Conservation (phyloP, 2,113 vertebrate genomes). For the Arvicanthis niloticus region DNA sequence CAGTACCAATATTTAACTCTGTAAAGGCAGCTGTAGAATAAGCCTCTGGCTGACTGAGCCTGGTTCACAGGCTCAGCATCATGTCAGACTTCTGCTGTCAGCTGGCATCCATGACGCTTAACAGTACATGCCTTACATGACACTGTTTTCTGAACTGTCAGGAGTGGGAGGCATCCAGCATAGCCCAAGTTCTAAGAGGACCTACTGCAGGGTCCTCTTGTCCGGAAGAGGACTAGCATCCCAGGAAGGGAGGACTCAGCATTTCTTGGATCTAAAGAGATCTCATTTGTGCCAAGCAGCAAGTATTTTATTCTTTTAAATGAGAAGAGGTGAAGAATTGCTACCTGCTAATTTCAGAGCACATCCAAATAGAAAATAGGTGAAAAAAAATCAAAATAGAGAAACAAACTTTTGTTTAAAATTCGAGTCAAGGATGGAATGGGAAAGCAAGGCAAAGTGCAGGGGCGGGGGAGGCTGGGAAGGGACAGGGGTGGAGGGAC, state of each 20-base stretch:
- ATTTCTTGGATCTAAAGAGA: rapidly evolving
- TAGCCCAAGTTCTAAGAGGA: rapidly evolving
- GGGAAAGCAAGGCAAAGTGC: neutral
- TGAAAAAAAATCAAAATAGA: neutral
- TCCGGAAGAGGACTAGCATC: neutral
- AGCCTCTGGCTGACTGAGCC: neutral
- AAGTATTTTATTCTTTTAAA: neutral
- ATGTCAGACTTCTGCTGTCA: neutral
- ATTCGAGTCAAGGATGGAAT: neutral
- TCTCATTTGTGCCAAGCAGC: neutral
- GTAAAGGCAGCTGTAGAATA: neutral
- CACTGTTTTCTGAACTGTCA: neutral
- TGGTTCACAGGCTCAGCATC: rapidly evolving
- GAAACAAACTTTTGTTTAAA: neutral
- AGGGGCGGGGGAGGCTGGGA: neutral
- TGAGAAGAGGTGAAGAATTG: neutral
- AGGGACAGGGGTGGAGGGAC: neutral
- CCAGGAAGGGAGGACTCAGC: neutral
- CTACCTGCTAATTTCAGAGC: neutral
- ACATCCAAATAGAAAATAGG: neutral
- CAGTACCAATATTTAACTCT: neutral
- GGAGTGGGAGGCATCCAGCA: neutral
- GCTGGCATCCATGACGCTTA: rapidly evolving
- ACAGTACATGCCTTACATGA: rapidly evolving
- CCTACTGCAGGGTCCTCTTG: neutral